phyloP scores from a whole-genome alignment of 30 jellyfish, hydroid and myxozoan species.

The Aurelia coerulea region DNA sequence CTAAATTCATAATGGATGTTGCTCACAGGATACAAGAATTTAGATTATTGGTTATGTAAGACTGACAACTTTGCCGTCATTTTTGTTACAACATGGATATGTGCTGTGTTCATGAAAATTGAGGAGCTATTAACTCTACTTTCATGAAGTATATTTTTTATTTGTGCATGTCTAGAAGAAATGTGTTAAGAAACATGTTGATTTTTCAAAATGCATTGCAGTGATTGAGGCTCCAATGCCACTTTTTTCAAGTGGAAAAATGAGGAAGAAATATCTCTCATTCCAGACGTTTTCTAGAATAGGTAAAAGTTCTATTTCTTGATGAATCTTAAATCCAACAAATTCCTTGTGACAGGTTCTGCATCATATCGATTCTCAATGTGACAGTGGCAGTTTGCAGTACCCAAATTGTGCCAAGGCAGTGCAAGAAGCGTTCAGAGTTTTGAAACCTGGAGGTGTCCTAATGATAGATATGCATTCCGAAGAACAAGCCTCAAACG shows the following conservation, averaged over 20 bases:
- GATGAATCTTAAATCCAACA: neutral
- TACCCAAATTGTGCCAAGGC: conserved; percentile 58
- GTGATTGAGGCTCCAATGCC: too few relatives aligned
- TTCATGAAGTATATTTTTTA: too few relatives aligned
- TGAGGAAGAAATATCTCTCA: too few relatives aligned
- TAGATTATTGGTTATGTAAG: neutral
- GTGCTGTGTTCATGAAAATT: too few relatives aligned
- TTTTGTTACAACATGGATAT: too few relatives aligned
- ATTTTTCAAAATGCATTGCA: too few relatives aligned
- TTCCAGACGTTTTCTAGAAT: neutral
- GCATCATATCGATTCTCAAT: conserved; percentile 71
- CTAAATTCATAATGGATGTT: neutral
- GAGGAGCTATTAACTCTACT: too few relatives aligned
- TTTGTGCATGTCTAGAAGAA: too few relatives aligned
- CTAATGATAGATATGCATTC: conserved; percentile 68
- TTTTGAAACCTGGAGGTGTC: conserved; percentile 80
- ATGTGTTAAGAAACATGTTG: too few relatives aligned
- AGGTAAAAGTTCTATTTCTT: neutral
- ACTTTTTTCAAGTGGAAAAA: too few relatives aligned
- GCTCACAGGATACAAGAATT: neutral
- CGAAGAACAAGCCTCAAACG: conserved; percentile 49
- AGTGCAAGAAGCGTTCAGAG: conserved; percentile 65
- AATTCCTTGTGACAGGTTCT: conserved; percentile 21
- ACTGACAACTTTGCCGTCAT: too few relatives aligned
- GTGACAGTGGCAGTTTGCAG: conserved; percentile 19